Base-by-base conservation (phyloP, 2,113 vertebrate species). In the Lichenostomus cassidix region DNA sequence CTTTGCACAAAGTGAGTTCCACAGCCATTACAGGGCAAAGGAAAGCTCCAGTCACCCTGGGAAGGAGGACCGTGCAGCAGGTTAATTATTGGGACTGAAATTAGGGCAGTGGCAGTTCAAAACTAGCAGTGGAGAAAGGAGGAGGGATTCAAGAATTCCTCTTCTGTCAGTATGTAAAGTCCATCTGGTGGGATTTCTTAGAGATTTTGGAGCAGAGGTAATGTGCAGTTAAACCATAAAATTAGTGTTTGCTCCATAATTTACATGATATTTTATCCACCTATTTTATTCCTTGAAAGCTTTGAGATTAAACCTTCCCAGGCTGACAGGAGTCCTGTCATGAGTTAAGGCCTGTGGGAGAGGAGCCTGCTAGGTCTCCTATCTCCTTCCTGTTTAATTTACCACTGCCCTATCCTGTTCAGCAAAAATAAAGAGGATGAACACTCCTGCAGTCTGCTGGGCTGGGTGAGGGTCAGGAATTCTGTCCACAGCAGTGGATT, bases 1-100 rank as follows among this genome's bases (percentile, higher is more conserved):
- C 83, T 98, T 99, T 87, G 97, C 98, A 90, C 99, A 99, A 97
- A 99, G 99, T 99, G 97, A 99, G 99, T 98, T 35, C 18, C 15
- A 1, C 28, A 65, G 15, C 56, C 58, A 2, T 22, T 35, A 1
- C 31, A 64, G 31, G 67, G 33, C 67, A 25, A 5, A 33, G 85
- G 62, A 42, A 87, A 25, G 22, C 83, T 75, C 12, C 10, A 15
- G 41, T 64, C 74, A 13, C 15, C 60, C 71, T 79, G 83, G 31
- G n/a, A 69, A 31, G 50, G 68, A 7, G 37, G 35, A 37, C 46
- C 71, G 1, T 46, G 75, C 73, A 65, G 84, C 70, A 69, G 58
- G 46, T 42, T 78, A 47, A 62, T 23, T 78, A 18, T 12, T 3
- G 4, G 37, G 73, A 46, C 31, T 39, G 87, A 49, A 91, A 37